Percentiles rank a stretch among this genome's conserved stretches.
These are phyloP conservation scores for Leucophenga maculata DNA, from an alignment of 2,888 invertebrate species.

Conservation along the genomic window DNA sequence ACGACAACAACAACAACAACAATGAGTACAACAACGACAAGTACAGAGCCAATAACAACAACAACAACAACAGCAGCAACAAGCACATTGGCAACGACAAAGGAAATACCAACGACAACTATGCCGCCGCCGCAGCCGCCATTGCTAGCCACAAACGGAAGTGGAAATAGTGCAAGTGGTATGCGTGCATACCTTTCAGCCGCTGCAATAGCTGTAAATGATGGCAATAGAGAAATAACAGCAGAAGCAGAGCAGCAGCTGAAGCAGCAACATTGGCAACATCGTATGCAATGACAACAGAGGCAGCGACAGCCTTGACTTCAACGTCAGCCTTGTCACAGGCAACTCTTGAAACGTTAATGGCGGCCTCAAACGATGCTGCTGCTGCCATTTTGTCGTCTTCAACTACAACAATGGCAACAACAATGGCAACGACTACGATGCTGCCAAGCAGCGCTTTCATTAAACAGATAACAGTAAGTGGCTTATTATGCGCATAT, in stretches of 20 bases:
- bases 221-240: neutral
- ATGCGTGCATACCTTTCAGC: constrained; percentile 36
- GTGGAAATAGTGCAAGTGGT: constrained; percentile 7
- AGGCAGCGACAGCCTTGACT: constrained; percentile 35
- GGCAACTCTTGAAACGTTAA: constrained; percentile 19
- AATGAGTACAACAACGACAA: constrained; percentile 34
- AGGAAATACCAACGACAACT: constrained; percentile 35
- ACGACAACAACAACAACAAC: constrained; percentile 33
- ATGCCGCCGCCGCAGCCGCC: constrained; percentile 40
- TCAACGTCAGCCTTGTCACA: constrained; percentile 27
- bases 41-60: constrained; percentile 32
- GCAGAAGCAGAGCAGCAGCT: neutral
- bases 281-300: constrained; percentile 26
- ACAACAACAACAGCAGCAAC: constrained; percentile 38
- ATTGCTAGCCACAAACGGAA: neutral
- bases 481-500: constrained; percentile 52
- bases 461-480: constrained; percentile 69
- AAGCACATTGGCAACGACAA: constrained; percentile 44
- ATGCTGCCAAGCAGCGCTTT: constrained; percentile 60
- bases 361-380: constrained; percentile 8
- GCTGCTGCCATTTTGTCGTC: constrained; percentile 5
- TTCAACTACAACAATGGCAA: constrained; percentile 23
- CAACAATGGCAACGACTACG: constrained; percentile 43
- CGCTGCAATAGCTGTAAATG: constrained; percentile 18
- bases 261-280: constrained; percentile 28